Conservation (phyloP, 92 coral and sea anemone genomes). For the Diadumene lineata region DNA sequence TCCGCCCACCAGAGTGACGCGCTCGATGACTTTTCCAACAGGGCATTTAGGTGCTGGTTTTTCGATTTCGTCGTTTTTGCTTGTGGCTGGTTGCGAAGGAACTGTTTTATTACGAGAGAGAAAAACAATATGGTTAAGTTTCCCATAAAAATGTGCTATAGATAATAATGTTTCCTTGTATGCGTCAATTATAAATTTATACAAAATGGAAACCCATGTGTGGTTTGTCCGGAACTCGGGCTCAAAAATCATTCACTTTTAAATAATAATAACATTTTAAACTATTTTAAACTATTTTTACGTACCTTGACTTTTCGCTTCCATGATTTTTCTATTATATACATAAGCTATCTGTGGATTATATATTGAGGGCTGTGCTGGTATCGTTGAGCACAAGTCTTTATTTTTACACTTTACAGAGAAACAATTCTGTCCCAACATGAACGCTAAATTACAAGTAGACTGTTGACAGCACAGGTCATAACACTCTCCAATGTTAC, state of each 20-base stretch:
- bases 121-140: too few species aligned
- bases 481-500: constrained; percentile 91
- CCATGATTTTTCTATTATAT: constrained; percentile 53
- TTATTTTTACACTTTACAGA: constrained; percentile 88
- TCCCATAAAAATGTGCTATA: too few species aligned
- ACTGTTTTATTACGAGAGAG: too few species aligned
- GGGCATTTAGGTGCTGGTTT: constrained; percentile 75
- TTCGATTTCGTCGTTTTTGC: constrained; percentile 24
- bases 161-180: too few species aligned
- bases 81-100: constrained; percentile 11
- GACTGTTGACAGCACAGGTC: constrained; percentile 84
- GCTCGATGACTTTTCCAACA: constrained; percentile 64
- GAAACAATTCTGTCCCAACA: constrained; percentile 98
- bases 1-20: constrained; percentile 89
- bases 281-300: background rate
- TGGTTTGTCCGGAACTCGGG: too few species aligned
- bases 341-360: constrained; percentile 99
- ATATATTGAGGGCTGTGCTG: constrained; percentile 96
- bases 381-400: constrained; percentile 85
- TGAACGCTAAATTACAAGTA: constrained; percentile 92
- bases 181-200: too few species aligned
- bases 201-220: too few species aligned
- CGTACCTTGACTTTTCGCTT: constrained; percentile 12
- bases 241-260: too few species aligned
- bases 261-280: too few species aligned